Evolutionary conservation across 2,797 vertebrate genomes (phyloP).

Genomic region (Tolypeutes matacus): DNA sequence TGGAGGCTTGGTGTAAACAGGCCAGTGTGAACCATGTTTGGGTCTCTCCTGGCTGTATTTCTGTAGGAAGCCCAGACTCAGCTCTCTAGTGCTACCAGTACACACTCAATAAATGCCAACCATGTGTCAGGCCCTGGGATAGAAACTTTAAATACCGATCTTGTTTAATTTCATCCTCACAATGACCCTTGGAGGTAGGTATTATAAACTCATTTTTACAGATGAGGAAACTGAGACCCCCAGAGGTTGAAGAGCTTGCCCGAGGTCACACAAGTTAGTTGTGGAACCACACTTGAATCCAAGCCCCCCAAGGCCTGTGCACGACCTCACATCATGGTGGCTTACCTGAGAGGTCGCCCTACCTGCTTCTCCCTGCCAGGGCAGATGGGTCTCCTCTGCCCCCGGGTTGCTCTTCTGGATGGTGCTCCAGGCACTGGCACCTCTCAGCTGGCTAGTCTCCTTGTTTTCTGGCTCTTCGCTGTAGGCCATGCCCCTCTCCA

Average conservation of each 20-base stretch:
- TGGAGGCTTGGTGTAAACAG: not conserved
- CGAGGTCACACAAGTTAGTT: not conserved
- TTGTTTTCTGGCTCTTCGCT: not conserved
- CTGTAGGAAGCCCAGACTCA: not conserved
- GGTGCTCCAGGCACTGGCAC: not conserved
- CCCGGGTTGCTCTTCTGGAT: not conserved
- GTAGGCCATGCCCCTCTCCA: not conserved
- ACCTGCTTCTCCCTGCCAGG: not conserved
- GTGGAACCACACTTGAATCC: not conserved
- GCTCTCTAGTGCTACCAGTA: not conserved
- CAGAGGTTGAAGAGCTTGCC: not conserved
- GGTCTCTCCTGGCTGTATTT: not conserved
- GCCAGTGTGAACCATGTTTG: not conserved
- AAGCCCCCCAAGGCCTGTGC: not conserved
- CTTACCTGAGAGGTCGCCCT: not conserved
- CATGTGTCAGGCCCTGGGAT: accelerated
- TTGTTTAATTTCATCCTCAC: not conserved
- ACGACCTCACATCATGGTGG: not conserved
- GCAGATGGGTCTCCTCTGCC: not conserved
- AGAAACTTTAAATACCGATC: not conserved
- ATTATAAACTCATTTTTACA: not conserved
- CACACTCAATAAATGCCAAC: not conserved
- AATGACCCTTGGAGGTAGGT: not conserved
- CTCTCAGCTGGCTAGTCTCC: not conserved
- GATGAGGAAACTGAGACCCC: not conserved